Evolutionary conservation across 2,888 invertebrate species (phyloP).

Genomic region (Limnephilus lunatus): DNA sequence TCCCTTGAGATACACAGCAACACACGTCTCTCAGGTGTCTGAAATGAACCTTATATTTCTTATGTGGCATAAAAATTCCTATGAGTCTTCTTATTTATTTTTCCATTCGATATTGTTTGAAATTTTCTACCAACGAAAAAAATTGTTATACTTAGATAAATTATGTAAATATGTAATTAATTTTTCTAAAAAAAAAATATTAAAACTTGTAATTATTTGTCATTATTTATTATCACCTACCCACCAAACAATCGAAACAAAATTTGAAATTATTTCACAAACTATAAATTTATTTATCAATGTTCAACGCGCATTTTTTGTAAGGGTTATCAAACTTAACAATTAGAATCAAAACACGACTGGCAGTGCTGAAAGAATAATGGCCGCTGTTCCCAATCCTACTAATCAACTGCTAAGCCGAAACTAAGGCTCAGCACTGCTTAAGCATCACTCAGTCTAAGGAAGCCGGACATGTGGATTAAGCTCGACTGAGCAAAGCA

Average conservation of each 20-base stretch:
- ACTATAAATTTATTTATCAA: neutral
- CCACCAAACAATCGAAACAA: neutral
- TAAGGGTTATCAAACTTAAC: too few species aligned
- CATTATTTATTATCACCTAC: neutral
- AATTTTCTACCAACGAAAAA: slow-evolving; percentile 63
- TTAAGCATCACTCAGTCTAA: too few species aligned
- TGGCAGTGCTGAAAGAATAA: too few species aligned
- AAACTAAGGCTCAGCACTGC: too few species aligned
- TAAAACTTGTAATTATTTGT: slow-evolving; percentile 30
- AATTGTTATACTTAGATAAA: slow-evolving; percentile 65
- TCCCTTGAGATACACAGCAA: neutral
- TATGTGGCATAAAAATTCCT: slow-evolving; percentile 57
- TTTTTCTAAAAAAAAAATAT: slow-evolving; percentile 63
- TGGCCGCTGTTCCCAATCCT: too few species aligned
- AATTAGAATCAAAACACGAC: too few species aligned
- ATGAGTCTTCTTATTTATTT: slow-evolving; percentile 59
- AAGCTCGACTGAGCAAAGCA: too few species aligned
- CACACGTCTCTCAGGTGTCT: neutral
- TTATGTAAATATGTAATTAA: slow-evolving; percentile 66
- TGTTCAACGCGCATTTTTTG: neutral
- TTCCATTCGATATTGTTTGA: slow-evolving; percentile 51
- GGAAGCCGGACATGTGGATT: too few species aligned
- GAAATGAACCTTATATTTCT: slow-evolving; percentile 47
- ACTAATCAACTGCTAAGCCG: too few species aligned
- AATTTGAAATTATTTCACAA: neutral